These are phyloP conservation scores for Montipora cactus DNA, from an alignment of 64 coral and sea anemone species.

Conservation along the genomic window DNA sequence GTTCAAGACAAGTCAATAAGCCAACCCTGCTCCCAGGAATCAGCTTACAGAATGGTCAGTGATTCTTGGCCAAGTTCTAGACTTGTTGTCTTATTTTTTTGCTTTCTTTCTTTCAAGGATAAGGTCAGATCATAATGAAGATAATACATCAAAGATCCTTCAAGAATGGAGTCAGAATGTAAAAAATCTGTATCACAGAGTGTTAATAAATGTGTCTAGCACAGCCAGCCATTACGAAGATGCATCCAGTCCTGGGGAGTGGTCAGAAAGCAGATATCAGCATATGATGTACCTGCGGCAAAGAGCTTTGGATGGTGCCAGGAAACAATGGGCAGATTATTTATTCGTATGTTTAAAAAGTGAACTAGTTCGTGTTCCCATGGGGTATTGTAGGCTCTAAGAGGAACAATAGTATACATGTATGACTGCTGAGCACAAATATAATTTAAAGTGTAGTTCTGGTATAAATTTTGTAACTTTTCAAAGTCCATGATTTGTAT, in stretches of 20 bases:
- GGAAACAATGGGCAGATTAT: slow-evolving; percentile 94
- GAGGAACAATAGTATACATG: too few species aligned
- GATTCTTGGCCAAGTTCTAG: too few species aligned
- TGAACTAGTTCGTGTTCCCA: neutral
- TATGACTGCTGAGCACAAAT: too few species aligned
- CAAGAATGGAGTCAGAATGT: slow-evolving; percentile 85
- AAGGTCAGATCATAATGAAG: slow-evolving; percentile 92
- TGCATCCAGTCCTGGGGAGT: slow-evolving; percentile 56
- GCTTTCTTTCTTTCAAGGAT: slow-evolving; percentile 63
- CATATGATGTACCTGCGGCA: slow-evolving; percentile 79
- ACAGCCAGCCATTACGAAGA: slow-evolving; percentile 68
- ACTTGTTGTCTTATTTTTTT: neutral
- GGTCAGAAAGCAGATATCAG: slow-evolving; percentile 76
- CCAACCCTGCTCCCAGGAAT: too few species aligned
- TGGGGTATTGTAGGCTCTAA: too few species aligned
- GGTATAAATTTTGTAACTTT: too few species aligned
- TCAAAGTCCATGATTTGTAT: too few species aligned
- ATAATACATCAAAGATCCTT: slow-evolving; percentile 83
- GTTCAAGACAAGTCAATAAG: too few species aligned
- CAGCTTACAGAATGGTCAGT: too few species aligned
- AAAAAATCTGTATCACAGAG: slow-evolving; percentile 82
- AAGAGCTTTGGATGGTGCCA: slow-evolving; percentile 87
- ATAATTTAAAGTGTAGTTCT: too few species aligned
- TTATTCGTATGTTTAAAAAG: slow-evolving; percentile 81
- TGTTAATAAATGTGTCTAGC: slow-evolving; percentile 81